These are phyloP conservation scores for Herminia tarsipennalis DNA, from an alignment of 2,888 invertebrate genomes.

Conservation along the genomic window DNA sequence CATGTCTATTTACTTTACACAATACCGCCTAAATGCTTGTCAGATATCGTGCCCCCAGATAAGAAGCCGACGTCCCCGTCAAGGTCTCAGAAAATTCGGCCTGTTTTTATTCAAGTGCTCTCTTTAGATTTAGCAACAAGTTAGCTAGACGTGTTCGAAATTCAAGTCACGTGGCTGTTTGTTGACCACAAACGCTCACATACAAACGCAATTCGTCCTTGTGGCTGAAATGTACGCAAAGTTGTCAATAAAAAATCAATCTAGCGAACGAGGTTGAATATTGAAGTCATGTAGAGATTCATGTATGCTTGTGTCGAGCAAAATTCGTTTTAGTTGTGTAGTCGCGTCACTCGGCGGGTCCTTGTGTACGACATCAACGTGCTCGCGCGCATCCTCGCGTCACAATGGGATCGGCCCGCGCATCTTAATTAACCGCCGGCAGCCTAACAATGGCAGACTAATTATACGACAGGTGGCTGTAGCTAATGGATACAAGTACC, in stretches of 20 bases:
- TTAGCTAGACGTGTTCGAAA: slow-evolving; percentile 42
- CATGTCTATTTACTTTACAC: slow-evolving; percentile 75
- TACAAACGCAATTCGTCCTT: slow-evolving; percentile 40
- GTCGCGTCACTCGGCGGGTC: slow-evolving; percentile 43
- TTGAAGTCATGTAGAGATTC: slow-evolving; percentile 28
- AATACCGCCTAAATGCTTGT: slow-evolving; percentile 65
- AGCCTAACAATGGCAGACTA: slow-evolving; percentile 68
- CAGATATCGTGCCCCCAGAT: slow-evolving; percentile 68
- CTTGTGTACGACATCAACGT: slow-evolving; percentile 74
- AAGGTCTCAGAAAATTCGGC: slow-evolving; percentile 54
- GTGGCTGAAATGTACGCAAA: slow-evolving; percentile 35
- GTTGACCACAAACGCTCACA: slow-evolving; percentile 44
- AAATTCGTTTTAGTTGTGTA: slow-evolving; percentile 23
- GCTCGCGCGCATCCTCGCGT: slow-evolving; percentile 62
- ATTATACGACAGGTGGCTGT: slow-evolving; percentile 68
- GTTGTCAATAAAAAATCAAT: slow-evolving; percentile 39
- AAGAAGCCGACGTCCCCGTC: slow-evolving; percentile 56
- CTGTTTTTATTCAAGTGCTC: slow-evolving; percentile 48
- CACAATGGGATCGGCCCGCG: slow-evolving; percentile 62
- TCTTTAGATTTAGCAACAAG: slow-evolving; percentile 37
- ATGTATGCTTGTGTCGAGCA: slow-evolving; percentile 27
- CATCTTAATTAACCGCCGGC: slow-evolving; percentile 70
- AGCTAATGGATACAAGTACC: slow-evolving; percentile 45
- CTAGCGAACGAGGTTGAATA: slow-evolving; percentile 24
- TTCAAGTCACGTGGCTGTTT: slow-evolving; percentile 55